Base-by-base conservation (phyloP, 2,888 invertebrate genomes). In the Drosophila ustulata region DNA sequence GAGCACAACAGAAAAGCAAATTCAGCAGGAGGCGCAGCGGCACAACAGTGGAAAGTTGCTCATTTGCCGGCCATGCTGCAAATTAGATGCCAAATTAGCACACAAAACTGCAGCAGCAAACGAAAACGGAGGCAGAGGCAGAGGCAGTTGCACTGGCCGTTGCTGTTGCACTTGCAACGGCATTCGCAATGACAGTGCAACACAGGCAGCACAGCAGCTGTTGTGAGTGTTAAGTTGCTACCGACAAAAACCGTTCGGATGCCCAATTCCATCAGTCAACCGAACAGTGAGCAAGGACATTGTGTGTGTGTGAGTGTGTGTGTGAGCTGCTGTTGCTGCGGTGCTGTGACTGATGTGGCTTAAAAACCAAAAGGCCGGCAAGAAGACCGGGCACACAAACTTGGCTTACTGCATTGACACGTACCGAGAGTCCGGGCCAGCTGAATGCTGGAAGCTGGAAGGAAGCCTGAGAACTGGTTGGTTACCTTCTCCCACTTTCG, bases 1-100 rank as follows among this genome's bases (percentile, higher is more conserved):
- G 55, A 63, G 11, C 49, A 58, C 49, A 66, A 63, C 47, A 67
- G 71, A 71, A 76, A 76, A 67, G 76, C 80, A 64, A 80, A 79
- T 64, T 77, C 76, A 80, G 80, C 76, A 75, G 30, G 58, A 56
- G 32, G 25, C 25, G 6, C 75, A 75, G 71, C 71, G 66, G 30
- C 61, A 28, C 30, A 9, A 51, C 61, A 62, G 68, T 30, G 55
- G 57, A 56, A 57, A 67, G 61, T 58, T 67, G 77, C 72, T 64
- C 78, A 81, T 86, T 81, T 86, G 83, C 72, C 74, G 82, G 74
- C 83, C 87, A 68, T 49, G 72, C 80, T 75, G 59, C 66, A 83
- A 83, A 83, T 83, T 83, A 89, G 89, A 87, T 81, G 83, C 73
- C 78, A 83, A 83, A 83, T 83, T 89, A 83, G 83, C 83, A 84